Base-by-base conservation (phyloP, 2,888 invertebrate species). In the Nebria brevicollis region DNA sequence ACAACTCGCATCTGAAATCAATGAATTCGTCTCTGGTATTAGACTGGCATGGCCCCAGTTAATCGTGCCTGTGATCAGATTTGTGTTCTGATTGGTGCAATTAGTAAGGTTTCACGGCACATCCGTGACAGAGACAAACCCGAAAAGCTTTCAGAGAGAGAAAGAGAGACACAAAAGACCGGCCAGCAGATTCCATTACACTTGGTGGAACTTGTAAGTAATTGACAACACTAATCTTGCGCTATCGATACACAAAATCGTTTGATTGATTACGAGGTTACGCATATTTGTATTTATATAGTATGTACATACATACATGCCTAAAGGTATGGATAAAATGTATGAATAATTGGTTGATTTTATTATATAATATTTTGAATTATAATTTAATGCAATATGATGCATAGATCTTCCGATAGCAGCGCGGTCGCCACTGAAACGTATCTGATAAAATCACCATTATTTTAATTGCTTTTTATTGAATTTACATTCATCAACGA, bases 61-160 rank as follows among this genome's bases (percentile, higher is more conserved):
- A 74, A 79, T 79, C 80, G 80, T 68, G 75, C 11, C 72, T 26
- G 72, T 77, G 75, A 80, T 80, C 80, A 80, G 80, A 80, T 80
- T 80, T 75, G 75, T 75, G 70, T 75, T 80, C 54, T 75, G 75
- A 80, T 80, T 80, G 80, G 75, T 75, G 70, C 75, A 80, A 80
- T 80, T 80, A 80, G 75, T 54, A 8, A 6, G 77, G 54, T 77
- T 72, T 41, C 70, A 70, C 34, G 70, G 54, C 13, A 54, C 11
- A 54, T 54, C 54, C 54, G 54, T 54, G 54, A 8, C 13, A 54
- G 54, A 54, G 54, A 54, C 8, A 54, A 10, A 43, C 7, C 43
- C 6, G 1, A 43, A 10, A 43, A 8, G 43, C 43, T 43, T 43
- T 6, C 43, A 43, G 43, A 8, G 43, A 43, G 43, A 0, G 43